phyloP scores from a whole-genome alignment of 2,888 invertebrate species.

The Nebria salina region DNA sequence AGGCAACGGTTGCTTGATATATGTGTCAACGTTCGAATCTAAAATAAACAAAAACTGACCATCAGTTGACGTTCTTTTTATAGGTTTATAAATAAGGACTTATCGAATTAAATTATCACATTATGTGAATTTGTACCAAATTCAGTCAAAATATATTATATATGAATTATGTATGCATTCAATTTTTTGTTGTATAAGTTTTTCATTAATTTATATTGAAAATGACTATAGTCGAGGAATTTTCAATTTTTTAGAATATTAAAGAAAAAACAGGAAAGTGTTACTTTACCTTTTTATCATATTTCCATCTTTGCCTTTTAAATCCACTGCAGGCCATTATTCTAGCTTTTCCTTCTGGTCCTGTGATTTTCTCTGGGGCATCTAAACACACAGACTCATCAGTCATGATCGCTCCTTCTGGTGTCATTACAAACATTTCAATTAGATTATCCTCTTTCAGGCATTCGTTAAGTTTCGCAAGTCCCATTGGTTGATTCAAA shows the following conservation, averaged over 20 bases:
- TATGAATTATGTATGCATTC: background rate
- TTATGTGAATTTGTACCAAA: background rate
- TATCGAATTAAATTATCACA: background rate
- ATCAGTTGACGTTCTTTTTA: too few species aligned
- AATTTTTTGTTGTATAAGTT: too few species aligned
- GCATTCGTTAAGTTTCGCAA: slow-evolving; percentile 75
- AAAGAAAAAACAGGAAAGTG: background rate
- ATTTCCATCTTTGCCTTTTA: slow-evolving; percentile 77
- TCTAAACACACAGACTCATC: slow-evolving; percentile 90
- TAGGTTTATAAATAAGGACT: slow-evolving; percentile 16
- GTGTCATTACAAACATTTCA: slow-evolving; percentile 78
- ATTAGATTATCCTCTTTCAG: slow-evolving; percentile 68
- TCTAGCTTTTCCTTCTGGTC: slow-evolving; percentile 69
- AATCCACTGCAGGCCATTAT: slow-evolving; percentile 78
- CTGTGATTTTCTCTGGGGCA: slow-evolving; percentile 66
- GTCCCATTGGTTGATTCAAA: slow-evolving; percentile 75
- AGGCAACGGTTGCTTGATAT: slow-evolving; percentile 68
- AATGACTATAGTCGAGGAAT: too few species aligned
- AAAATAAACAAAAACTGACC: slow-evolving; percentile 50
- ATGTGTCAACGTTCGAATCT: slow-evolving; percentile 67
- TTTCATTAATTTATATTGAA: too few species aligned
- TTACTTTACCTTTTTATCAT: slow-evolving; percentile 62
- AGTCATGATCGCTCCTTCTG: slow-evolving; percentile 79
- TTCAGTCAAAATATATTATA: slow-evolving; percentile 1
- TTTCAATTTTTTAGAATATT: background rate